Base-by-base conservation (phyloP, 2,888 invertebrate species). In the Aethes cnicana region DNA sequence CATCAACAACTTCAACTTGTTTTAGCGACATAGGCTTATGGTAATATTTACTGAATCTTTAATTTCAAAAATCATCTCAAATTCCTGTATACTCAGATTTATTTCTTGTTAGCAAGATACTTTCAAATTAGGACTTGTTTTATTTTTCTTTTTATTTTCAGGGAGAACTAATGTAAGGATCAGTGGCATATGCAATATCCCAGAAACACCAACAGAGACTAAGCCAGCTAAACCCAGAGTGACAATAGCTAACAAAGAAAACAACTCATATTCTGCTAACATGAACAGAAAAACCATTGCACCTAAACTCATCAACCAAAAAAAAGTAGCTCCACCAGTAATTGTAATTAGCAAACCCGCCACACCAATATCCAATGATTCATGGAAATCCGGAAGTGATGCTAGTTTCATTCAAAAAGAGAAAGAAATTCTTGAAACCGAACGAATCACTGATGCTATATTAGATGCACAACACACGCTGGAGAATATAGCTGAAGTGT, bases 381-480 rank as follows among this genome's bases (percentile, higher is more conserved):
- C 84, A 3, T 81, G 76, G 68, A 81, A 79, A 57, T 83, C 82
- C 0, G 79, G 75, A 41, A 72, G 78, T 62, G 87, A 89, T 59
- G 71, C 72, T 5, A 88, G 88, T 62, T 89, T 89, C 46, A 61
- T 89, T 33, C 74, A 72, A 62, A 81, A 71, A 20, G 88, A 89
- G 43, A 82, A 80, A 57, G 78, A 84, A 49, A 81, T 86, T 16
- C 66, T 81, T 55, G 77, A 79, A 18, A 56, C 68, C 39, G 81
- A 82, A 46, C 71, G 69, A 32, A 78, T 75, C 56, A 58, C 56
- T 2, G 66, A 71, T 52, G 67, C 61, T 6, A 49, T 28, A 21
- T 16, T 75, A 39, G 30, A 57, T 20, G 66, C 78, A 30, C 71
- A 77, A 52, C 59, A 56, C 8, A 73, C 71, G 11, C 59, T 80